Evolutionary conservation across 2,888 invertebrate genomes (phyloP).

Genomic region (Melanotus villosus): DNA sequence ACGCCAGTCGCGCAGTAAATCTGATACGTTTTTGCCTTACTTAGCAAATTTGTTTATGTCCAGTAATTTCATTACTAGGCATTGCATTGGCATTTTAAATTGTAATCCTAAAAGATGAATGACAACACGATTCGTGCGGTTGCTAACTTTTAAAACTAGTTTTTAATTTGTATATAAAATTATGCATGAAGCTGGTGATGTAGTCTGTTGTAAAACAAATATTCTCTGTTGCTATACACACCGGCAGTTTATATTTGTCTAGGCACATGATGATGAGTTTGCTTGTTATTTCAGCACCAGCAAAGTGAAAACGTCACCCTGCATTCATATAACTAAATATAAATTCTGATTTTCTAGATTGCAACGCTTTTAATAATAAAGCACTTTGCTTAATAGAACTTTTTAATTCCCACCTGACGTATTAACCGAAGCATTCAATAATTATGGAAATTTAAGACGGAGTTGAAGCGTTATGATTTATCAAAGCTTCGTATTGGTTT

Average conservation of each 20-base stretch:
- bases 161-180: not conserved
- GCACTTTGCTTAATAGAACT: not conserved
- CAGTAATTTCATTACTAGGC: too few relatives aligned
- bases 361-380: not conserved
- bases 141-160: not conserved
- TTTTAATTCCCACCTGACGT: not conserved
- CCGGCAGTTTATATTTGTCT: conserved; percentile 15
- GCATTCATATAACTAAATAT: conserved; percentile 34
- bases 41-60: too few relatives aligned
- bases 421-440: too few relatives aligned
- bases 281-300: conserved; percentile 33
- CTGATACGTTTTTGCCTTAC: too few relatives aligned
- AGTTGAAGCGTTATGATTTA: too few relatives aligned
- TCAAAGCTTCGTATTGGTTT: too few relatives aligned
- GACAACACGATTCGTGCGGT: too few relatives aligned
- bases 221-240: conserved; percentile 20
- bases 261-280: conserved; percentile 34
- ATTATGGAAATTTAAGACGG: too few relatives aligned
- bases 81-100: too few relatives aligned
- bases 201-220: conserved; percentile 19
- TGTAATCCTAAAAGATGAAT: too few relatives aligned
- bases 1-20: too few relatives aligned
- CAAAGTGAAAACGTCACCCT: conserved; percentile 35
- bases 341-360: conserved; percentile 24
- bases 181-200: conserved; percentile 15